Evolutionary conservation across 2,888 invertebrate genomes (phyloP).

Genomic region (Octodonta nipae): DNA sequence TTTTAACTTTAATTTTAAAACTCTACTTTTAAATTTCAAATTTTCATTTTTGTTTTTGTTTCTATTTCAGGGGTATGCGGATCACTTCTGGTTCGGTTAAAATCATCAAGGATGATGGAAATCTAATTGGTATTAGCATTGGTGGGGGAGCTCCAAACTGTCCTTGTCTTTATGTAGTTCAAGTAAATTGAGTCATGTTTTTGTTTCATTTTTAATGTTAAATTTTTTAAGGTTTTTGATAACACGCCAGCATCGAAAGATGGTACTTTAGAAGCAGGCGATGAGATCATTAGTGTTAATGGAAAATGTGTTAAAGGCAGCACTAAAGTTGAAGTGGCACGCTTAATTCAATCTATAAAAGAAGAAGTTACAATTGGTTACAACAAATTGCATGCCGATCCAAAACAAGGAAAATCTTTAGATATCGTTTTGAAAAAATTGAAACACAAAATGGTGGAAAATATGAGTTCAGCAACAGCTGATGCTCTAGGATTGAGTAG

Average conservation of each 20-base stretch:
- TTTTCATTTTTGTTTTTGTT: too few species aligned
- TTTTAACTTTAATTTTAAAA: too few species aligned
- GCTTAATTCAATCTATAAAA: conserved; percentile 90
- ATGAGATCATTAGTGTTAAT: conserved; percentile 91
- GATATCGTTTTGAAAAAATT: conserved; percentile 96
- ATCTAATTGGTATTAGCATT: conserved; percentile 93
- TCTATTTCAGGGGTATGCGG: conserved; percentile 99
- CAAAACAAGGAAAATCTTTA: conserved; percentile 85
- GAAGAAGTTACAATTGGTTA: conserved; percentile 88
- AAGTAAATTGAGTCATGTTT: too few species aligned
- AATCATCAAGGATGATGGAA: conserved; percentile 82
- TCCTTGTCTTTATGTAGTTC: conserved; percentile 95
- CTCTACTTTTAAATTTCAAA: too few species aligned
- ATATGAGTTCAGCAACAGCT: conserved; percentile 82
- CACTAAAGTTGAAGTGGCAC: conserved; percentile 95
- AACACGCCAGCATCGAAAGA: conserved; percentile 90
- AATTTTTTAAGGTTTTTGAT: too few species aligned
- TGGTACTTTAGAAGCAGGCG: conserved; percentile 89
- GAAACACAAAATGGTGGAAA: conserved; percentile 91
- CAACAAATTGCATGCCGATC: conserved; percentile 96
- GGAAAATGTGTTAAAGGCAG: conserved; percentile 86
- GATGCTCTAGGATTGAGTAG: conserved; percentile 89
- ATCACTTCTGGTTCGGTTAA: conserved; percentile 86
- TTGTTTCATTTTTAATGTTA: too few species aligned
- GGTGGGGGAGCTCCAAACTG: conserved; percentile 92